Conservation (phyloP, 2,888 invertebrate genomes). For the Acanthoscelides obtectus region DNA sequence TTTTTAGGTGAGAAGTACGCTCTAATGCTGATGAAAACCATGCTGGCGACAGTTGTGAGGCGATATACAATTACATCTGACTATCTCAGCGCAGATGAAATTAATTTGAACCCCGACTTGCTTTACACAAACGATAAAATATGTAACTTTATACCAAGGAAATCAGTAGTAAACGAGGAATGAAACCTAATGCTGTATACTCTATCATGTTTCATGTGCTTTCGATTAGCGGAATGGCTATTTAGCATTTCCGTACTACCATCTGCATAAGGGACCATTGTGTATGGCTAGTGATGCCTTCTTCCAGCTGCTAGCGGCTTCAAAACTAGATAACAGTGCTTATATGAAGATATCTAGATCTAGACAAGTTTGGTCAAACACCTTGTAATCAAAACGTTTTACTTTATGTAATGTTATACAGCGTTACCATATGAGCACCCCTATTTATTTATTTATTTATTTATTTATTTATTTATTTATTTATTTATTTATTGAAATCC, state of each 20-base stretch:
- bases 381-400: no score
- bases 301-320: no score
- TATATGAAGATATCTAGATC: no score
- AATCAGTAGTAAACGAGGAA: not conserved
- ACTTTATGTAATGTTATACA: no score
- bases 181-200: not conserved
- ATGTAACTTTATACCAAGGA: not conserved
- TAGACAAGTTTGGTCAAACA: no score
- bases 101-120: constrained; percentile 25
- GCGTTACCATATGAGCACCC: no score
- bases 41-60: constrained; percentile 40
- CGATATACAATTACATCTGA: constrained; percentile 37
- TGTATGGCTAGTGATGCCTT: no score
- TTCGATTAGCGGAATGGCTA: not conserved
- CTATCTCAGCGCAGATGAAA: constrained; percentile 27
- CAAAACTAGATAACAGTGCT: no score
- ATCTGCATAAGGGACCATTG: not conserved
- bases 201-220: not conserved
- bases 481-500: no score
- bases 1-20: constrained; percentile 34
- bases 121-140: not conserved
- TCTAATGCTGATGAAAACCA: constrained; percentile 47
- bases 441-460: no score
- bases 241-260: no score
- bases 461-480: no score